Base-by-base conservation (phyloP, 2,888 invertebrate genomes). In the Drosophila meridionalis region DNA sequence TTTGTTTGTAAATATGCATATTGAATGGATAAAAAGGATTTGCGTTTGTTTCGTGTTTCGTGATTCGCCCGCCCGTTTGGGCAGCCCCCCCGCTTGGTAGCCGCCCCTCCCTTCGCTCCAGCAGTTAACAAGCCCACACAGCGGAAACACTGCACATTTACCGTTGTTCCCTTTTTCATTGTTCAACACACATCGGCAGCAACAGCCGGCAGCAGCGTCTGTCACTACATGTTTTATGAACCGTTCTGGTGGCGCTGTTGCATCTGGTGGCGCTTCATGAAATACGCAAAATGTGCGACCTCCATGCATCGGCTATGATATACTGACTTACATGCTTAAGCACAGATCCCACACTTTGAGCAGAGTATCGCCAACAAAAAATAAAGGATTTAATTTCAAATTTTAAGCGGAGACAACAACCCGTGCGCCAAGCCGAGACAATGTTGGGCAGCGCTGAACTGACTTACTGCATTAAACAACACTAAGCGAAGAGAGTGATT, bases 11-110 rank as follows among this genome's bases (percentile, higher is more conserved):
- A 69, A 82, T 70, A 68, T 55, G 34, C 48, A 65, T 50, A 89
- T 81, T 87, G 89, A 84, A 84, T 89, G 87, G 73, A 89, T 84
- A 76, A 76, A 82, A 87, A 71, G 89, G 84, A 83, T 84, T 84
- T 83, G 71, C 76, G 69, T 69, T 80, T 80, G 72, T 86, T 83
- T 75, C 75, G 75, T 73, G 66, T 78, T 81, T 69, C 65, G 75
- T 71, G 63, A 73, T 81, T 69, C 65, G 75, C 69, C 72, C 80
- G 82, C 53, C 57, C 65, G 58, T 63, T 57, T 58, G 72, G 58
- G 36, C 45, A 50, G 4, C 38, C 55, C 2, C 14, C 38, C 20
- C 20, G 20, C 1, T 20, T 20, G 20, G 20, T 20, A 20, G 8
- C 14, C 52, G 55, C 55, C 7, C 1, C 12, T 1, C 2, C 6